phyloP scores from a whole-genome alignment of 2,888 invertebrate species.

The Miltochrista miniata region DNA sequence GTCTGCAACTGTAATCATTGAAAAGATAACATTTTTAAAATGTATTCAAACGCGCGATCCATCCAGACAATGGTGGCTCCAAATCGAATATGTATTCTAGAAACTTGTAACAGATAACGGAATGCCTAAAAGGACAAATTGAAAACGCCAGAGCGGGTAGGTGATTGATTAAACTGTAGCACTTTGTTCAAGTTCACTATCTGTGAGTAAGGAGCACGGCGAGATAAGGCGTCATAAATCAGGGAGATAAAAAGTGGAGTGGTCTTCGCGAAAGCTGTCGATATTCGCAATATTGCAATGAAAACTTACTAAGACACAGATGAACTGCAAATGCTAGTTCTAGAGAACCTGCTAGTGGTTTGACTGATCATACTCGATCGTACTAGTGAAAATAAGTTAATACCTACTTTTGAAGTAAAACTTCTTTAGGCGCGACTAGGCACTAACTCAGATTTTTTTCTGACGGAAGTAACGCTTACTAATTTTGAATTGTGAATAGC shows the following conservation, averaged over 20 bases:
- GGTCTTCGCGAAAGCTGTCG: constrained; percentile 31
- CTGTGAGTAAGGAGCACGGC: constrained; percentile 47
- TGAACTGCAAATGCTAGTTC: neutral
- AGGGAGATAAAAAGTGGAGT: constrained; percentile 62
- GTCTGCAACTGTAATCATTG: too few species aligned
- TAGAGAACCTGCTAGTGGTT: neutral
- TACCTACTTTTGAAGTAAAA: too few species aligned
- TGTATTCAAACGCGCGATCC: constrained; percentile 23
- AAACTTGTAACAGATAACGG: constrained; percentile 38
- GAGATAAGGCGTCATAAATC: constrained; percentile 74
- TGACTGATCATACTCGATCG: too few species aligned
- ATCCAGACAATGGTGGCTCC: constrained; percentile 20
- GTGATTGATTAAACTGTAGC: constrained; percentile 67
- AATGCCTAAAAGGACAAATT: constrained; percentile 12
- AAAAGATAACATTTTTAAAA: constrained; percentile 1
- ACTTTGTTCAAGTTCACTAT: constrained; percentile 62
- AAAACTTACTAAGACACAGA: constrained; percentile 17
- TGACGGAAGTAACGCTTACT: too few species aligned
- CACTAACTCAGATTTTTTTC: too few species aligned
- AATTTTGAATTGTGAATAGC: too few species aligned
- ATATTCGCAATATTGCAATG: constrained; percentile 25
- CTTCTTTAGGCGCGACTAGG: too few species aligned
- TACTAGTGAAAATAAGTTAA: too few species aligned
- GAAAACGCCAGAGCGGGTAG: constrained; percentile 32
- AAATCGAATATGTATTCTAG: constrained; percentile 43